Percentiles rank a stretch among this genome's conserved stretches.
phyloP scores from a whole-genome alignment of 2,888 invertebrate species.

The Caenorhabditis plicata region DNA sequence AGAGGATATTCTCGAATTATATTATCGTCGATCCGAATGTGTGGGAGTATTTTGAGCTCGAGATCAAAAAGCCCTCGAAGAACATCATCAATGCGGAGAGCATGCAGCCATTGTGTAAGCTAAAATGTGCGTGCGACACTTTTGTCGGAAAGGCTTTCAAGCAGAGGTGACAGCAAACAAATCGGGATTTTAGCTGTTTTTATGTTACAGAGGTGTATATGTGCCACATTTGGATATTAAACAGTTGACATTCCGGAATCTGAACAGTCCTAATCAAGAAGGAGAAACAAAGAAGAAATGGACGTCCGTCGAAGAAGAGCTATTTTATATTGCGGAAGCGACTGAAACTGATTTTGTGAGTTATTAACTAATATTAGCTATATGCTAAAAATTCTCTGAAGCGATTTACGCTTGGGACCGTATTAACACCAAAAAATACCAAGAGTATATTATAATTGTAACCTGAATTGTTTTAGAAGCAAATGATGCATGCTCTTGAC shows the following conservation, averaged over 20 bases:
- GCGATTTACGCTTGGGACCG: no score
- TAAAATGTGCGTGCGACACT: constrained; percentile 9
- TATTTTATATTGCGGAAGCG: constrained; percentile 15
- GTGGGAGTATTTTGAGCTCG: constrained; percentile 10
- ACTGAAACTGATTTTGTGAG: constrained; percentile 1
- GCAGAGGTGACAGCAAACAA: constrained; percentile 7
- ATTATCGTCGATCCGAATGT: constrained; percentile 13
- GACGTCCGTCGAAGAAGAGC: constrained; percentile 8
- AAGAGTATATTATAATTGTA: constrained; percentile 6
- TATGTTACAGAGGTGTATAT: constrained; percentile 25
- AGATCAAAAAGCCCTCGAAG: constrained; percentile 6
- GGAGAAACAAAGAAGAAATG: constrained; percentile 7
- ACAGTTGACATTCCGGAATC: not conserved
- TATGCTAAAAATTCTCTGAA: no score
- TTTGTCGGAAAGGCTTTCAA: constrained; percentile 25
- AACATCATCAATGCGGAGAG: constrained; percentile 5
- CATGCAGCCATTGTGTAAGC: constrained; percentile 9
- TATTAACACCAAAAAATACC: no score
- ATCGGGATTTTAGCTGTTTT: not conserved
- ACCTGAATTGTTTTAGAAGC: no score
- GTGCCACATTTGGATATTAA: constrained; percentile 16
- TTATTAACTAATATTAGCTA: no score
- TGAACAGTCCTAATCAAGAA: not conserved
- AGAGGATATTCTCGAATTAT: constrained; percentile 23
- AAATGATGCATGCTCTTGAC: no score